Conservation (phyloP, 2,797 vertebrate genomes). For the Acipenser ruthenus region DNA sequence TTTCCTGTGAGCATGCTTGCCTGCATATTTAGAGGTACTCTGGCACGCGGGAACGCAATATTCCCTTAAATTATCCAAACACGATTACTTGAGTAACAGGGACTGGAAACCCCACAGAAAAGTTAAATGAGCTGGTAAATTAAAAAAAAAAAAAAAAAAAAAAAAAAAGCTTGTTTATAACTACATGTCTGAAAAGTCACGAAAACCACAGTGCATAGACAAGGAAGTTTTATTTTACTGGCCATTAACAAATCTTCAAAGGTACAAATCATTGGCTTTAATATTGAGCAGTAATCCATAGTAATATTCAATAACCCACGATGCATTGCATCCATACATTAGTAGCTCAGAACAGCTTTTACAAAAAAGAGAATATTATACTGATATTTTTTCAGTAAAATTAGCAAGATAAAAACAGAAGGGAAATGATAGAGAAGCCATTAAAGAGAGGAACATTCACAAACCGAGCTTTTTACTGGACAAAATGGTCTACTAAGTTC, state of each 20-base stretch:
- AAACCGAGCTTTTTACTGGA: constrained; percentile 46
- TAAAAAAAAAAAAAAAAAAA: not conserved
- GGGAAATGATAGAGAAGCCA: constrained; percentile 37
- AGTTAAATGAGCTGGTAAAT: not conserved
- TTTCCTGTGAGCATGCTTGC: too few species aligned
- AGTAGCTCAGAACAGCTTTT: constrained; percentile 41
- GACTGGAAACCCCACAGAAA: too few species aligned
- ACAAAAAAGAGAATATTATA: constrained; percentile 53
- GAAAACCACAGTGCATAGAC: constrained; percentile 53
- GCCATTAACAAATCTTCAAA: constrained; percentile 54
- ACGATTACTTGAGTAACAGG: constrained; percentile 17
- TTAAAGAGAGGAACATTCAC: constrained; percentile 22
- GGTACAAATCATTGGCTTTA: constrained; percentile 50
- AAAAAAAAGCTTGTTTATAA: too few species aligned
- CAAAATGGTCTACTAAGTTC: constrained; percentile 22
- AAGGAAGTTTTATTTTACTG: constrained; percentile 58
- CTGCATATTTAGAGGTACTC: too few species aligned
- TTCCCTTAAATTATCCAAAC: too few species aligned
- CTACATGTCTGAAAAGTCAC: constrained; percentile 18
- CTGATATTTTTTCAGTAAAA: constrained; percentile 37
- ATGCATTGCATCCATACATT: constrained; percentile 53
- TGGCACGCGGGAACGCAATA: too few species aligned
- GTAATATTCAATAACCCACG: constrained; percentile 44
- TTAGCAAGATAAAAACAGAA: constrained; percentile 38
- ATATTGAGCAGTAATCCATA: constrained; percentile 44